Evolutionary conservation across 2,797 vertebrate genomes (phyloP).

Genomic region (Ceryle rudis): DNA sequence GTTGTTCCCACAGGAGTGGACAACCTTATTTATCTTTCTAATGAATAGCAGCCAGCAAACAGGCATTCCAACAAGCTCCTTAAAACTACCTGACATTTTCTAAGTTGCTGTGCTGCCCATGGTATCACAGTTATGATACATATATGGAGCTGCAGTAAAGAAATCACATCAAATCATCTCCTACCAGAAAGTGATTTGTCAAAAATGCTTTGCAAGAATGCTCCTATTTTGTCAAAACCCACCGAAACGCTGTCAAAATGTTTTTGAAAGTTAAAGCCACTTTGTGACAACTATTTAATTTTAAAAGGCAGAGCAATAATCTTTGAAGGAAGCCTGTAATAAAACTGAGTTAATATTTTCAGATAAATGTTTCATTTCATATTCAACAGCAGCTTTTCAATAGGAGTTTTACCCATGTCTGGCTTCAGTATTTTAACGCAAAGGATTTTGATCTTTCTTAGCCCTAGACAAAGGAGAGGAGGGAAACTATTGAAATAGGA

Average conservation of each 20-base stretch:
- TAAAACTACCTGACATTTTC: background rate
- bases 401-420: background rate
- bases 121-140: background rate
- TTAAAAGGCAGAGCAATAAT: background rate
- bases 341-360: background rate
- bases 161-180: background rate
- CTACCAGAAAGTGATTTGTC: background rate
- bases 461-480: background rate
- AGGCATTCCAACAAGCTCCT: background rate
- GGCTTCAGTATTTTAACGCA: background rate
- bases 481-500: background rate
- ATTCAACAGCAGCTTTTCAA: background rate
- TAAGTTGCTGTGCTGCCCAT: background rate
- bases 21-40: background rate
- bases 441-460: background rate
- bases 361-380: background rate
- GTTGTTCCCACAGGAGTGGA: background rate
- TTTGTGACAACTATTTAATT: background rate
- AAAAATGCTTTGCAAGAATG: background rate
- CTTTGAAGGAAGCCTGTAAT: background rate
- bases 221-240: background rate
- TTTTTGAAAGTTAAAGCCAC: constrained; percentile 2
- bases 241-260: constrained; percentile 12
- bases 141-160: background rate
- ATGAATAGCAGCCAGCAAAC: background rate